Percentiles rank a stretch among this genome's conserved stretches.
These are phyloP conservation scores for Danaus plexippus DNA, from an alignment of 1,140 invertebrate species.

Conservation along the genomic window DNA sequence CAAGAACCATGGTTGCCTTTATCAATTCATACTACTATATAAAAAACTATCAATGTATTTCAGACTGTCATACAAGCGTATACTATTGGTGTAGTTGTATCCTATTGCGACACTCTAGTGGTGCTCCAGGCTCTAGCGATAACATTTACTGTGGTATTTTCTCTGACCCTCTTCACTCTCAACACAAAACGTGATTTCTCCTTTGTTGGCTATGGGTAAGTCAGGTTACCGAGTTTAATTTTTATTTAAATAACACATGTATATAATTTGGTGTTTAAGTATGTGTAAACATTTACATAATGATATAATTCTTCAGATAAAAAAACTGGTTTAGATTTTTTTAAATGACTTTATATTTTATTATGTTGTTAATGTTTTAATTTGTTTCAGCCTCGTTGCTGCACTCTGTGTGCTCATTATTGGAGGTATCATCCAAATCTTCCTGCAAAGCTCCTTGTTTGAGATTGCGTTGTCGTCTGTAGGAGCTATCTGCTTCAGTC, in stretches of 20 bases:
- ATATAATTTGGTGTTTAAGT: no score
- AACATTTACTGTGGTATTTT: slow-evolving; percentile 80
- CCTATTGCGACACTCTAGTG: slow-evolving; percentile 78
- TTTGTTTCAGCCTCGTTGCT: slow-evolving; percentile 77
- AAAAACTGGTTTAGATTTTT: no score
- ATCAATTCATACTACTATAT: no score
- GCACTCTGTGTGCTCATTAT: slow-evolving; percentile 80
- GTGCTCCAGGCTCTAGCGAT: slow-evolving; percentile 84
- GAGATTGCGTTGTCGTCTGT: slow-evolving; percentile 79
- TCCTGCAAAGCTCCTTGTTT: slow-evolving; percentile 78
- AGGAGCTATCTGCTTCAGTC: slow-evolving; percentile 83
- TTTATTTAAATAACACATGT: no score
- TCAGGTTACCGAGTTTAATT: slow-evolving; percentile 12
- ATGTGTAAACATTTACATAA: no score
- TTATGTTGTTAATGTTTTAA: slow-evolving; percentile 6
- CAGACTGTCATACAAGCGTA: slow-evolving; percentile 83
- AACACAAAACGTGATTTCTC: slow-evolving; percentile 89
- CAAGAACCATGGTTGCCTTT: no score
- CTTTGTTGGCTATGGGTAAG: slow-evolving; percentile 81
- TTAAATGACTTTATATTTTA: no score
- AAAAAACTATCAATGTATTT: slow-evolving; percentile 36
- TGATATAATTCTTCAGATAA: no score
- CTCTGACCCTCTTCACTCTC: slow-evolving; percentile 83
- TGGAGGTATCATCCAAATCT: slow-evolving; percentile 81
- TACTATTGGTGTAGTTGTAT: slow-evolving; percentile 81